Base-by-base conservation (phyloP, 2,888 invertebrate species). In the Pharmacophagus antenor region DNA sequence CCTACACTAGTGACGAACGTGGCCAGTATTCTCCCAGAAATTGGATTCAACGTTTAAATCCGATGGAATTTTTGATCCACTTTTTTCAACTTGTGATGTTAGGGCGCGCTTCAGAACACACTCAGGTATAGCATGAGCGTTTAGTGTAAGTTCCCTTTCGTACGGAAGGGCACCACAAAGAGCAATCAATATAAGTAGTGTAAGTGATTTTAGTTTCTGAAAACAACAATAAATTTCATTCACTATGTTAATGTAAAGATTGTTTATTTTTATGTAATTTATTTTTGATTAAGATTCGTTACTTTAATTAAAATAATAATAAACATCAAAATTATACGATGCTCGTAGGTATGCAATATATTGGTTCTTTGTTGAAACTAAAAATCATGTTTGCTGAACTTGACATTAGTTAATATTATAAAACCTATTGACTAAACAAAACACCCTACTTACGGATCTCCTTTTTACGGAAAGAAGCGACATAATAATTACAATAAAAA, bases 41-140 rank as follows among this genome's bases (percentile, higher is more conserved):
- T 55, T 66, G 17, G 66, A 58, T 48, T 70, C 72, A 20, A 72
- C 68, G 58, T 71, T 70, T 46, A 71, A 58, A 50, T 71, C 71
- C 0, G 62, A 37, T 1, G 25, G 49, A 1, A 60, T 61, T 4
- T 65, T 61, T 22, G 51, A 51, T 44, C 41, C 56, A 17, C 25
- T 50, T 1, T 10, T 7, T 49, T 63, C 49, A 10, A 27, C 21
- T 50, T 60, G 49, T 3, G 23, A 2, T 49, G 23, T 18, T 8
- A 31, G 18, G 53, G 50, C 60, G 51, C 60, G 63, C 41, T 61
- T 63, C 12, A 44, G 27, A 53, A 12, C 54, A 21, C 37, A 55
- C 42, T 63, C 51, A 5, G 47, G 58, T 4, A 58, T 37, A 10
- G 50, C 54, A 17, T 49, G 50, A 20, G 25, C 57, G 27, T 56